These are phyloP conservation scores for Drosophila aff. DNA, from an alignment of 1,140 invertebrate species.

Conservation along the genomic window DNA sequence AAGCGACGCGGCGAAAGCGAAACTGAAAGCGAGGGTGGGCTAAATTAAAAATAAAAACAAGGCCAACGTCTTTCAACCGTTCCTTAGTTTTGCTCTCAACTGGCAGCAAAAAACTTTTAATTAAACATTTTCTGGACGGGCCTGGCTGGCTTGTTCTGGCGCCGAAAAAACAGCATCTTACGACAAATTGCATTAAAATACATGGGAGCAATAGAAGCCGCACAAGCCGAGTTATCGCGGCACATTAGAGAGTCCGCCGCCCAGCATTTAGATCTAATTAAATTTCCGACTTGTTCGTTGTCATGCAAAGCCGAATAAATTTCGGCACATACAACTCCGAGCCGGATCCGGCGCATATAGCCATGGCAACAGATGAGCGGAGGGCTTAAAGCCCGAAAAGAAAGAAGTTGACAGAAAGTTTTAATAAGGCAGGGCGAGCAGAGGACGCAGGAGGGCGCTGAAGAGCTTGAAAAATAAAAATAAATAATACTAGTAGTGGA, in stretches of 20 bases:
- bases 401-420: slow-evolving; percentile 79
- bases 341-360: slow-evolving; percentile 16
- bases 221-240: slow-evolving; percentile 22
- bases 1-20: slow-evolving; percentile 8
- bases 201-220: slow-evolving; percentile 25
- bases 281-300: slow-evolving; percentile 72
- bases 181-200: slow-evolving; percentile 69
- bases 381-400: slow-evolving; percentile 66
- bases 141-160: slow-evolving; percentile 24
- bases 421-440: slow-evolving; percentile 70
- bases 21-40: slow-evolving; percentile 9
- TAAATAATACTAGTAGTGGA: slow-evolving; percentile 35
- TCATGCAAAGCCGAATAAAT: slow-evolving; percentile 74
- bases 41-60: slow-evolving; percentile 30
- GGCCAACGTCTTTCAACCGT: slow-evolving; percentile 43
- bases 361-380: slow-evolving; percentile 69
- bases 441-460: slow-evolving; percentile 14
- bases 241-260: slow-evolving; percentile 67
- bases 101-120: slow-evolving; percentile 73
- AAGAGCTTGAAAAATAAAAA: slow-evolving; percentile 44
- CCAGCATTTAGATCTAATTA: slow-evolving; percentile 81
- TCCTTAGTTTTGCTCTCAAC: slow-evolving; percentile 26
- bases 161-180: slow-evolving; percentile 51
- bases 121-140: slow-evolving; percentile 78
- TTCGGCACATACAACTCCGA: slow-evolving; percentile 33